Conservation (phyloP, 1,140 invertebrate species). For the Atta texana region DNA sequence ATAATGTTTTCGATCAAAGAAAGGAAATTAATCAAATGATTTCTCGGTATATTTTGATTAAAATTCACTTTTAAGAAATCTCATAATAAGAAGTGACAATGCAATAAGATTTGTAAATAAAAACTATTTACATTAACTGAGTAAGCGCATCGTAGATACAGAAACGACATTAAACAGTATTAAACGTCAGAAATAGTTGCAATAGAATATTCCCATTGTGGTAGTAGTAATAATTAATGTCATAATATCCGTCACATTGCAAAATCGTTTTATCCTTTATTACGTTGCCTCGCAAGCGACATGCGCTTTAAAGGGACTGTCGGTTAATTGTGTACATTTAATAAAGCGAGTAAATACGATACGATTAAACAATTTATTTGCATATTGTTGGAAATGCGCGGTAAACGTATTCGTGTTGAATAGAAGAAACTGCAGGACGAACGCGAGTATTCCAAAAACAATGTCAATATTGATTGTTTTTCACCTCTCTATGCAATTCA, state of each 20-base stretch:
- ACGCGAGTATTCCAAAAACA: constrained; percentile 38
- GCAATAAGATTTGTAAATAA: constrained; percentile 34
- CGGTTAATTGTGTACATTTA: constrained; percentile 58
- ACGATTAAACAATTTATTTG: constrained; percentile 54
- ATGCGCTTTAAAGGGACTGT: constrained; percentile 42
- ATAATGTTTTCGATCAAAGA: not conserved
- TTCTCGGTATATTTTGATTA: not conserved
- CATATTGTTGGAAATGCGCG: constrained; percentile 20
- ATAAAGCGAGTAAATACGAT: constrained; percentile 46
- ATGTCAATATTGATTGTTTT: constrained; percentile 52
- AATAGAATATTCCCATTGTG: constrained; percentile 17
- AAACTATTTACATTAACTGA: constrained; percentile 35
- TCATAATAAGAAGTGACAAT: constrained; percentile 16
- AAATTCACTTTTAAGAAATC: not conserved
- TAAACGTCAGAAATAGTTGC: constrained; percentile 45
- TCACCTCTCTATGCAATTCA: not conserved
- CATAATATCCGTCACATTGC: constrained; percentile 23
- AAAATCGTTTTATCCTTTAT: constrained; percentile 53
- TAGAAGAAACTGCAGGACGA: constrained; percentile 28
- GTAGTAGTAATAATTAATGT: constrained; percentile 50
- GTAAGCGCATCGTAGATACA: not conserved
- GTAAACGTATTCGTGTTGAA: constrained; percentile 38
- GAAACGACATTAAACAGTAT: constrained; percentile 40
- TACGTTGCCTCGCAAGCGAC: constrained; percentile 21
- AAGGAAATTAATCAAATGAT: not conserved